Evolutionary conservation across 1,140 invertebrate genomes (phyloP).

Genomic region (Temnothorax nylanderi): DNA sequence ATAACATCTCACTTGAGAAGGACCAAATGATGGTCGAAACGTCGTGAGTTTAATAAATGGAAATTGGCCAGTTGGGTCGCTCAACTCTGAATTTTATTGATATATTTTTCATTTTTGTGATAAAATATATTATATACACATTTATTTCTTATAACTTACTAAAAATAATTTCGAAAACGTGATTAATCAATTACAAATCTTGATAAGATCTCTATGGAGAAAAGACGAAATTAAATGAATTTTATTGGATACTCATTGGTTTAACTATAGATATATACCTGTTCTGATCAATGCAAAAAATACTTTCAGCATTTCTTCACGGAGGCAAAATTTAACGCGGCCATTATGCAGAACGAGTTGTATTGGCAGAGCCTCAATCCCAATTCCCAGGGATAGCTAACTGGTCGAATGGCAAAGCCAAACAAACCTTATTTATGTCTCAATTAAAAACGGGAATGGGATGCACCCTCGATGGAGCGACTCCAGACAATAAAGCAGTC

Average conservation of each 20-base stretch:
- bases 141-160: background rate
- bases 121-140: background rate
- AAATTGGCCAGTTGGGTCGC: too few species aligned
- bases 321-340: conserved; percentile 82
- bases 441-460: conserved; percentile 86
- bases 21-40: too few species aligned
- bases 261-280: conserved; percentile 54
- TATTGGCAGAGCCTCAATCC: conserved; percentile 85
- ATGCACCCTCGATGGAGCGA: conserved; percentile 86
- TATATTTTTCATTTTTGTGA: background rate
- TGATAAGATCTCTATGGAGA: background rate
- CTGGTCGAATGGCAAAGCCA: conserved; percentile 83
- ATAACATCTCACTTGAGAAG: too few species aligned
- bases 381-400: conserved; percentile 84
- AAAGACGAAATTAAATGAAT: background rate
- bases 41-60: too few species aligned
- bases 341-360: conserved; percentile 86
- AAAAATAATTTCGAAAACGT: background rate
- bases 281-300: conserved; percentile 41
- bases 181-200: conserved; percentile 1
- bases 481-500: conserved; percentile 86
- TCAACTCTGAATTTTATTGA: too few species aligned
- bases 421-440: conserved; percentile 87
- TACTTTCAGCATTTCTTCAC: conserved; percentile 50
- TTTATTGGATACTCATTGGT: background rate